Percentiles rank a stretch among this genome's conserved stretches.
Evolutionary conservation across 2,888 invertebrate species (phyloP).

Genomic region (Mimumesa dahlbomi): DNA sequence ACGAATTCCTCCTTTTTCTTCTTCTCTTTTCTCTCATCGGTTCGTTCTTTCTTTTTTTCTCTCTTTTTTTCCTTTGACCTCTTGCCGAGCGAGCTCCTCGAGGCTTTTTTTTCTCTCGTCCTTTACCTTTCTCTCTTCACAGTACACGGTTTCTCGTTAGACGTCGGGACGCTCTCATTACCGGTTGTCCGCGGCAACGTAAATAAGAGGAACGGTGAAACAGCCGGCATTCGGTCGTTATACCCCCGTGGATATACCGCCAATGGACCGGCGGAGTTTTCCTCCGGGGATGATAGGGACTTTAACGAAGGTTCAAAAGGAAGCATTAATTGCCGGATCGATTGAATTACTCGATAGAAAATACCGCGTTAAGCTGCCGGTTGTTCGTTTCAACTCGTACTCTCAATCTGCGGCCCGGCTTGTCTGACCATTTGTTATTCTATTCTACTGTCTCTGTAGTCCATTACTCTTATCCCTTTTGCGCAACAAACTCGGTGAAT

Average conservation of each 20-base stretch:
- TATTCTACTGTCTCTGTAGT: no score
- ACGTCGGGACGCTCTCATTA: slow-evolving; percentile 56
- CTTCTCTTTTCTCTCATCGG: slow-evolving; percentile 15
- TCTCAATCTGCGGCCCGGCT: neutral
- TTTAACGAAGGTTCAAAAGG: slow-evolving; percentile 1
- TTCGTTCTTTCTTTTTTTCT: no score
- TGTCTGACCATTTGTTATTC: no score
- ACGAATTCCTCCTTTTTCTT: neutral
- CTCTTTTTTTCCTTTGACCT: neutral
- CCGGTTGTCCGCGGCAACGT: slow-evolving; percentile 39
- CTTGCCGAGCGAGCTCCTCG: neutral
- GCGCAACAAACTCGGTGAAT: no score
- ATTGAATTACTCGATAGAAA: slow-evolving; percentile 24
- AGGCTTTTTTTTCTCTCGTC: neutral
- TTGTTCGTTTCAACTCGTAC: slow-evolving; percentile 2
- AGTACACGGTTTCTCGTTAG: slow-evolving; percentile 53
- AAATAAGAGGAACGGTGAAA: slow-evolving; percentile 55
- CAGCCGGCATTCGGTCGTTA: neutral
- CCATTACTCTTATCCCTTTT: no score
- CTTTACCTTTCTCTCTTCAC: slow-evolving; percentile 4
- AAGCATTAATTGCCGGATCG: slow-evolving; percentile 36
- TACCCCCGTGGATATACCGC: neutral
- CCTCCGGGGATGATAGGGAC: neutral
- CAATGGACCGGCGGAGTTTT: neutral
- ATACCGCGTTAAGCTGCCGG: slow-evolving; percentile 22